A percentile compares a stretch with the other conserved stretches of the same genome.
These are phyloP conservation scores for Montipora efflorescens DNA, from an alignment of 64 coral and sea anemone species.

Conservation along the genomic window DNA sequence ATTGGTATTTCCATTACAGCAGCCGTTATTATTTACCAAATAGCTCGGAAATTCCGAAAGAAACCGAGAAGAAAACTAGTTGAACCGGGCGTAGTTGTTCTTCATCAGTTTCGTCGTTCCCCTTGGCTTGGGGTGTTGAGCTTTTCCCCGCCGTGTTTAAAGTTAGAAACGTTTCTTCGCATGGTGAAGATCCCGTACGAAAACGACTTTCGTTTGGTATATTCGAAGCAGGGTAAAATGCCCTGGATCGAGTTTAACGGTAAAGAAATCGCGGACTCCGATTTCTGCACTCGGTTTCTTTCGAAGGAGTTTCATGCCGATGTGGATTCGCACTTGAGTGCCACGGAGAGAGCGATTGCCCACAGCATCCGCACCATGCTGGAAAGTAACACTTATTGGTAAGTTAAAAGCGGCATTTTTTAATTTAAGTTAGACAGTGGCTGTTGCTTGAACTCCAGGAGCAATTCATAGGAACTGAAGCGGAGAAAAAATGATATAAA, in stretches of 20 bases:
- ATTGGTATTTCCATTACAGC: neutral
- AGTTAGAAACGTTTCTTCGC: slow-evolving; percentile 69
- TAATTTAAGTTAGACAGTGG: too few species aligned
- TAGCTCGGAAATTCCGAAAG: neutral
- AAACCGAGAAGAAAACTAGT: neutral
- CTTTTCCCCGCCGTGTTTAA: slow-evolving; percentile 63
- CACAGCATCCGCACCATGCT: slow-evolving; percentile 25
- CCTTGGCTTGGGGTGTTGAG: neutral
- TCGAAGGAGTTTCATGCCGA: slow-evolving; percentile 50
- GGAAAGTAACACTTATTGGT: slow-evolving; percentile 56
- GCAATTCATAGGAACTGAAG: neutral
- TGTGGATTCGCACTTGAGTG: slow-evolving; percentile 13
- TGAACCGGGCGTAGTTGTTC: neutral
- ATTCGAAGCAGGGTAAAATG: slow-evolving; percentile 52
- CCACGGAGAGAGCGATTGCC: slow-evolving; percentile 20
- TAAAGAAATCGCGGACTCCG: slow-evolving; percentile 53
- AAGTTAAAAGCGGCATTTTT: neutral
- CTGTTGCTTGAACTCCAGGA: too few species aligned
- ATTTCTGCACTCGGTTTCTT: slow-evolving; percentile 65
- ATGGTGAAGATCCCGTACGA: slow-evolving; percentile 68
- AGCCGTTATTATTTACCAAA: neutral
- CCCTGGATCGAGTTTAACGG: slow-evolving; percentile 26
- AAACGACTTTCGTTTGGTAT: neutral
- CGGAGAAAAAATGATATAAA: too few species aligned
- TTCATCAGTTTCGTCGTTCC: slow-evolving; percentile 4